A percentile compares a stretch with the other conserved stretches of the same genome.
phyloP scores from a whole-genome alignment of 2,113 vertebrate genomes.

The Struthio camelus region DNA sequence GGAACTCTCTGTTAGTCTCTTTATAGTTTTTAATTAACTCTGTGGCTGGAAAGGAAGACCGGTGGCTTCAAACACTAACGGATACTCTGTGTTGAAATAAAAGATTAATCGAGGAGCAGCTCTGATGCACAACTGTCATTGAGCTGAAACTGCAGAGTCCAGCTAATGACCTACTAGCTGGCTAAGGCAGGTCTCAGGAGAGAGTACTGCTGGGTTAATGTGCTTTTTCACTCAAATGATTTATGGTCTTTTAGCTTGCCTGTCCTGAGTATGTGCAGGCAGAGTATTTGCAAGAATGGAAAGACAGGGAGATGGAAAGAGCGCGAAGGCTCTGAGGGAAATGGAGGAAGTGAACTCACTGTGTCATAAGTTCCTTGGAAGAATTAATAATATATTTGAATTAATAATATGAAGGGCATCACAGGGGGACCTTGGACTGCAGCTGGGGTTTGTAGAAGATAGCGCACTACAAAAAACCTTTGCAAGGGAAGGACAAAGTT shows the following conservation, averaged over 20 bases:
- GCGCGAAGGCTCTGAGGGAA: background rate
- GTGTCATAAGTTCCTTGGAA: background rate
- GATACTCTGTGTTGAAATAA: background rate
- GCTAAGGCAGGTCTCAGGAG: background rate
- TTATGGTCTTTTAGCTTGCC: background rate
- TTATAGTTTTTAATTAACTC: background rate
- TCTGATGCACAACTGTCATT: background rate
- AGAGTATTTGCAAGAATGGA: background rate
- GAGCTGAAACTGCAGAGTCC: background rate
- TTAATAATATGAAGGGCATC: background rate
- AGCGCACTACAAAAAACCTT: too few relatives aligned
- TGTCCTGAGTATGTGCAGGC: background rate
- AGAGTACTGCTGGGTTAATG: background rate
- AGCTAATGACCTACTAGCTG: background rate
- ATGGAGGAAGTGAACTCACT: fast-evolving
- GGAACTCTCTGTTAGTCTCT: background rate
- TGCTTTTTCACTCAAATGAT: background rate
- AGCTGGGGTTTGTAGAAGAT: background rate
- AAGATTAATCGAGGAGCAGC: background rate
- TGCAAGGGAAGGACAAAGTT: background rate
- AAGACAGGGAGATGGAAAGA: background rate
- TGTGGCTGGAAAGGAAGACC: background rate
- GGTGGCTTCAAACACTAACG: background rate
- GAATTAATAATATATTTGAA: background rate
- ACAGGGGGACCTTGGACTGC: fast-evolving